Percentiles rank a stretch among this genome's conserved stretches.
Evolutionary conservation across 2,113 vertebrate genomes (phyloP).

Genomic region (Heliornis fulica): DNA sequence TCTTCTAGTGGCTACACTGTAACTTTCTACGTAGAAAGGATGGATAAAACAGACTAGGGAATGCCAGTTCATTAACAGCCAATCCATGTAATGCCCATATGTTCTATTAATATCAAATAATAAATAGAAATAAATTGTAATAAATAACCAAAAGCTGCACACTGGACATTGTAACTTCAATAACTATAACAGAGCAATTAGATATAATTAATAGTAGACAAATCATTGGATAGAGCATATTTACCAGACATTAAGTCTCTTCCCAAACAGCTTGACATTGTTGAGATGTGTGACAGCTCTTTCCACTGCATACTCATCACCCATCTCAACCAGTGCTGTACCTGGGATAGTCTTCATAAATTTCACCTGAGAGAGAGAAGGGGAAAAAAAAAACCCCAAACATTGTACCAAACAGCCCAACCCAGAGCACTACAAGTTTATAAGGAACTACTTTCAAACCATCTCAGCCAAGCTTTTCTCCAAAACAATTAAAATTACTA

Average conservation of each 20-base stretch:
- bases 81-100: background rate
- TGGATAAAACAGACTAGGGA: background rate
- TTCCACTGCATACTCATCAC: slow-evolving; percentile 96
- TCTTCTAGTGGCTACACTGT: no score
- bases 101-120: background rate
- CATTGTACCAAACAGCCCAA: background rate
- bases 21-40: no score
- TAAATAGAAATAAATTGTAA: background rate
- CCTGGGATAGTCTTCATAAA: slow-evolving; percentile 99
- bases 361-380: slow-evolving; percentile 79
- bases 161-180: background rate
- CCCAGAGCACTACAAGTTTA: background rate
- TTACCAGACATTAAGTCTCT: slow-evolving; percentile 97
- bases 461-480: background rate
- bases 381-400: background rate
- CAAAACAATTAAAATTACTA: background rate
- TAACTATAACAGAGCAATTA: background rate
- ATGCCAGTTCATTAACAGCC: background rate
- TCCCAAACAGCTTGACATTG: slow-evolving; percentile 94
- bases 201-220: no score
- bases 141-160: background rate
- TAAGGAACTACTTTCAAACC: background rate
- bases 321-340: slow-evolving; percentile 95
- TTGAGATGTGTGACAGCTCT: slow-evolving; percentile 96
- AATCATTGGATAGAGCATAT: background rate